Percentiles rank a stretch among this genome's conserved stretches.
Evolutionary conservation across 2,113 vertebrate genomes (phyloP).

Genomic region (Atherinomorus stipes): DNA sequence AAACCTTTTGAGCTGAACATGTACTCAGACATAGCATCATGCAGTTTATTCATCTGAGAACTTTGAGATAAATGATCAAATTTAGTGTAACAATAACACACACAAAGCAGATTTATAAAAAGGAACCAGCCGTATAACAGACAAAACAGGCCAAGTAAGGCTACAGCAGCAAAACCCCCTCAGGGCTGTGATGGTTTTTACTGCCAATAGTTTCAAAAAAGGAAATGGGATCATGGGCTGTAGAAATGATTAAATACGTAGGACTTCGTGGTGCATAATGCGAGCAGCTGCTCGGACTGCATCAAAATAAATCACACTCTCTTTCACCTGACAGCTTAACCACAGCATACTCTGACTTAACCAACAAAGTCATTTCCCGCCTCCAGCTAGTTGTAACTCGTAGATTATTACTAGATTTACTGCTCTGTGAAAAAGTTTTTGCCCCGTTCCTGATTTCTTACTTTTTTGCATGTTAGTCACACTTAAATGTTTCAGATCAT

Average conservation of each 20-base stretch:
- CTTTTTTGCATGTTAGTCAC: no score
- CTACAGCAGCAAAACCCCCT: background rate
- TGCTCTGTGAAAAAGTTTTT: no score
- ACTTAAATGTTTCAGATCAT: no score
- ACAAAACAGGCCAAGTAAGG: background rate
- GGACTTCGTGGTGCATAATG: background rate
- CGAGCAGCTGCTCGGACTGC: background rate
- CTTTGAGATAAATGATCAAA: background rate
- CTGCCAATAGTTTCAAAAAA: background rate
- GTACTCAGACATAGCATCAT: conserved; percentile 4
- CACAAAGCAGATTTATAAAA: background rate
- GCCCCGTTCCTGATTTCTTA: no score
- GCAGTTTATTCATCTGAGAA: background rate
- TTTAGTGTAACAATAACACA: background rate
- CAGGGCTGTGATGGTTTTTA: background rate
- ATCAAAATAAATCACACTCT: background rate
- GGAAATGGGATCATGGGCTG: background rate
- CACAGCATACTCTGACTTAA: conserved; percentile 12
- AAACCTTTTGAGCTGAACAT: background rate
- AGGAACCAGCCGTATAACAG: background rate
- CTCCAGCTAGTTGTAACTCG: background rate
- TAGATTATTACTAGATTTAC: conserved; percentile 21
- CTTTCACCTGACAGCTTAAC: background rate
- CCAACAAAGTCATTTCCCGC: conserved; percentile 11
- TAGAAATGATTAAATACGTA: background rate